Evolutionary conservation across 2,888 invertebrate species (phyloP), one percentile per base, ranked within the genome.

Genomic region (Cistogaster globosa): DNA sequence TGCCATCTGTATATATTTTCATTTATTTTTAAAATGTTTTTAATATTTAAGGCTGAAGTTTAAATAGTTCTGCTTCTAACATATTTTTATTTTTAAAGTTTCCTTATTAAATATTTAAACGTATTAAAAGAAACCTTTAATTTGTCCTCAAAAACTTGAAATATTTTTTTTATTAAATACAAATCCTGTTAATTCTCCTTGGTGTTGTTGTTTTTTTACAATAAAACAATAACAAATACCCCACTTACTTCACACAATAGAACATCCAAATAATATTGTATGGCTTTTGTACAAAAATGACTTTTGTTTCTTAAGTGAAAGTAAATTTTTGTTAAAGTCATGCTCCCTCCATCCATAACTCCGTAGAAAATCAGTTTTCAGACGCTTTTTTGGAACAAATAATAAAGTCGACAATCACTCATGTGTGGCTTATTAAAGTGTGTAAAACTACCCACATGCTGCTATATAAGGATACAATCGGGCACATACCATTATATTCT

Each of bases 371-470:
- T 53, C 51, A 53, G 1, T 7, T 51, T 51, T 51, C 14, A 32
- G 9, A 32, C 14, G 60, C 42, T 53, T 32, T 18, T 58, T 58
- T 63, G 32, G 18, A 11, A 45, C 11, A 36, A 45, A 48, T 67
- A 82, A 75, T 80, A 79, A 83, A 79, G 75, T 72, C 72, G 76
- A 84, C 78, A 84, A 72, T 84, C 83, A 84, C 55, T 81, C 84
- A 86, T 79, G 78, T 82, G 84, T 82, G 81, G 83, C 69, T 77
- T 74, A 86, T 83, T 86, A 74, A 80, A 79, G 72, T 71, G 69
- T 81, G 62, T 65, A 65, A 71, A 76, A 65, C 42, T 58, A 65
- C 57, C 58, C 76, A 67, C 42, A 78, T 14, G 45, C 57, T 42
- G 36, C 12, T 77, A 48, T 22, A 38, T 18, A 72, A 45, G 11